Percentiles rank a stretch among this genome's conserved stretches.
phyloP scores from a whole-genome alignment of 2,113 vertebrate genomes.

The Poeciliopsis occidentalis region DNA sequence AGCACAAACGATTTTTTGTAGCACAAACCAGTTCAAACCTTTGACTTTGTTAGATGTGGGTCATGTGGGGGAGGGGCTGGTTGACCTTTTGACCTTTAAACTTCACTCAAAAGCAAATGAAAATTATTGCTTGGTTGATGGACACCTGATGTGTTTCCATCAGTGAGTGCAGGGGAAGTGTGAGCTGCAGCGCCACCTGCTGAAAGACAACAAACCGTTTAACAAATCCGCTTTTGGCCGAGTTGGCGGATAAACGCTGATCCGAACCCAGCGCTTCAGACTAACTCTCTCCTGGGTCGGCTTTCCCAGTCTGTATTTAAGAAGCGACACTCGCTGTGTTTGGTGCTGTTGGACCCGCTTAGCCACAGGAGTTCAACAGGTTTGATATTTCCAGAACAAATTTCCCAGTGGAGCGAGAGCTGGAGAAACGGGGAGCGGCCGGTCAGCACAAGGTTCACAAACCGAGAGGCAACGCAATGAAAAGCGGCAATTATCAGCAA shows the following conservation, averaged over 20 bases:
- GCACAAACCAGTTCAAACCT: too few species aligned
- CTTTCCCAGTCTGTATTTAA: neutral
- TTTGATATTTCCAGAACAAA: constrained; percentile 15
- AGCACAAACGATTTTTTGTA: too few species aligned
- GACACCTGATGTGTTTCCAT: too few species aligned
- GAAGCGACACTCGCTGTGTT: neutral
- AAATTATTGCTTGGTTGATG: too few species aligned
- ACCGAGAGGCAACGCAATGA: constrained; percentile 21
- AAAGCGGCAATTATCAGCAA: constrained; percentile 63
- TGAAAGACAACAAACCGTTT: neutral
- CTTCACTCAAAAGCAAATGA: too few species aligned
- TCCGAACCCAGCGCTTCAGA: too few species aligned
- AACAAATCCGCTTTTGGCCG: neutral
- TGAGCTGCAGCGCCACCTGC: neutral
- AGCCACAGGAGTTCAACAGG: constrained; percentile 9
- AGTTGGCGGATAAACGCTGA: neutral
- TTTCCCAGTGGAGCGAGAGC: constrained; percentile 44
- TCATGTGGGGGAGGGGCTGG: too few species aligned
- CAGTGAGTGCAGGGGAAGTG: neutral
- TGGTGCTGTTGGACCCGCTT: constrained; percentile 3
- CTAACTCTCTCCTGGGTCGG: too few species aligned
- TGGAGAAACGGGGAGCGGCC: constrained; percentile 1
- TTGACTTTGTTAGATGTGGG: too few species aligned
- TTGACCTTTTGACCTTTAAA: too few species aligned
- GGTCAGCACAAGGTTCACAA: constrained; percentile 19